Evolutionary conservation across 2,113 vertebrate species (phyloP), one percentile per base, ranked within the genome.

Genomic region (Macroglossus sobrinus): DNA sequence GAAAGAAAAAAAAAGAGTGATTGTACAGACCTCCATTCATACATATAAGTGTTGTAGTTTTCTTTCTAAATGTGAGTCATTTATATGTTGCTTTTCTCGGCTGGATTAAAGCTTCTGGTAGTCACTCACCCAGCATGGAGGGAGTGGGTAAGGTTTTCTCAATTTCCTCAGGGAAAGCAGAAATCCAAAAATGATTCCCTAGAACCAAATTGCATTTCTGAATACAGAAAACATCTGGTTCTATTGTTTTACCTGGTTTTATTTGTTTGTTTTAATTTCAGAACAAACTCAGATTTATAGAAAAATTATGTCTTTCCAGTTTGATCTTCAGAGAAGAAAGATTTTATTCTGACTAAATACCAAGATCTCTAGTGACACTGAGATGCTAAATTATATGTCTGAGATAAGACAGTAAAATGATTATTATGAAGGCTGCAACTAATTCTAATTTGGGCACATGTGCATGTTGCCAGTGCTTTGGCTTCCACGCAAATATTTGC

Each of bases 61-160:
- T 92, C 57, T 59, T 96, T 74, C 38, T 81, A 66, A 28, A 66
- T 68, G 22, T 91, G 78, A 96, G 76, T 97, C 92, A 96, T 11
- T 57, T 75, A 66, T 21, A 21, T n/a, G 63, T n/a, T 84, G 76
- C 53, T 91, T 94, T 75, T 79, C 40, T 93, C 59, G 75, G n/a
- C 63, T 28, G 76, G 38, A 80, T 92, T 92, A 92, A 95, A 72
- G 71, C 40, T 87, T 82, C 40, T 50, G 63, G 53, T 78, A 89
- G 86, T 93, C 55, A 87, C 85, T 57, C 57, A 76, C 35, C n/a
- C 7, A 21, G 47, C 33, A 57, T 38, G 26, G 50, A 18, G n/a
- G 40, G 28, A 50, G 47, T 15, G n/a, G 1, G 26, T 18, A n/a
- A 69, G 33, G 12, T 80, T 75, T 86, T 79, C 53, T 72, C 63